A percentile compares a stretch with the other conserved stretches of the same genome.
Evolutionary conservation across 2,797 vertebrate species (phyloP).

Genomic region (Chelonia mydas): DNA sequence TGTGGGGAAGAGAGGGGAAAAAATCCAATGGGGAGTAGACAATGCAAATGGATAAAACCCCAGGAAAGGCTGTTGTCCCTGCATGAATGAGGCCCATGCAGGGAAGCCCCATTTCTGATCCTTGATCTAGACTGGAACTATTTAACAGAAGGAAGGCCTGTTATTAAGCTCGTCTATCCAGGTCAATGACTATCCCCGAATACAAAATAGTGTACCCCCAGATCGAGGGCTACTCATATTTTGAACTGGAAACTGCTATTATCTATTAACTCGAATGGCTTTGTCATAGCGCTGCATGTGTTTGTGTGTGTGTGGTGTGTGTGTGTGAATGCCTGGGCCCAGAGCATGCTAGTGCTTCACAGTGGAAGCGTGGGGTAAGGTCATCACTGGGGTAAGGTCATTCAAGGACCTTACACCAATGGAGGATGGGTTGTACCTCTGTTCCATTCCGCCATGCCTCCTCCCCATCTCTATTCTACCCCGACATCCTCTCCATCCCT

Average conservation of each 20-base stretch:
- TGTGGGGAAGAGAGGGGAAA: neutral
- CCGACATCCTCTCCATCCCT: neutral
- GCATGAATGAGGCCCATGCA: neutral
- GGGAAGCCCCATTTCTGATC: neutral
- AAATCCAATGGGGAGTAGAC: neutral
- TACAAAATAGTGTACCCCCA: neutral
- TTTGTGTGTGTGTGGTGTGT: no score
- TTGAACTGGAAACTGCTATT: no score
- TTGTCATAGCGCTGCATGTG: no score
- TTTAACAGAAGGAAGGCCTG: neutral
- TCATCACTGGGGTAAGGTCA: neutral
- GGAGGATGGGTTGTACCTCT: neutral
- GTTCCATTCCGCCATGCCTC: neutral
- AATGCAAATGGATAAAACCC: neutral
- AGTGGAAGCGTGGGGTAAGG: no score
- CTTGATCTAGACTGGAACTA: neutral
- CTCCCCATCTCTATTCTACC: neutral
- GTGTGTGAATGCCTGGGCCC: no score
- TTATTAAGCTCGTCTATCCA: neutral
- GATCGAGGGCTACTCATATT: neutral
- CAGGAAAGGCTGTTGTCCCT: neutral
- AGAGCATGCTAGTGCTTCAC: neutral
- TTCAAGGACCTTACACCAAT: neutral
- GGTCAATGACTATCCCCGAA: neutral
- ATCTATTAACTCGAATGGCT: no score